A percentile compares a stretch with the other conserved stretches of the same genome.
phyloP scores from a whole-genome alignment of 2,113 vertebrate species.

The Leucopsar rothschildi region DNA sequence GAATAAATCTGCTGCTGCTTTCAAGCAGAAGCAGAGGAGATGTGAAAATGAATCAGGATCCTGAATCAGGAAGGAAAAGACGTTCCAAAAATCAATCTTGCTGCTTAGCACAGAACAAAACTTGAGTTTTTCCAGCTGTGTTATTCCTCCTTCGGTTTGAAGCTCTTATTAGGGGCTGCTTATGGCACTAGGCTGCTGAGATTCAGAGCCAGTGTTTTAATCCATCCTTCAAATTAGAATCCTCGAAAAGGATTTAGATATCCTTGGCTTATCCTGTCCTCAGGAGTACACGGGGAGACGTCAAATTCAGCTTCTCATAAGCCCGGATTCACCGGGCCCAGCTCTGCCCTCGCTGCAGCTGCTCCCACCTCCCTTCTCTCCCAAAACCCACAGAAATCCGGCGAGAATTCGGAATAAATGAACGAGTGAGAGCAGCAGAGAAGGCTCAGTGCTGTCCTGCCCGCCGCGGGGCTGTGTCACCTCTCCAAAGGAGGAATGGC shows the following conservation, averaged over 20 bases:
- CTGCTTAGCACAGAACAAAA: background rate
- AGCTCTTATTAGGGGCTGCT: background rate
- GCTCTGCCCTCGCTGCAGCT: background rate
- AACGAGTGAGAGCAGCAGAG: rapidly evolving
- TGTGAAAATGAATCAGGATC: background rate
- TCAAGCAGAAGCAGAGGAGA: background rate
- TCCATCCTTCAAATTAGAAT: background rate
- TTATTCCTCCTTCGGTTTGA: background rate
- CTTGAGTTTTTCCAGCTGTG: background rate
- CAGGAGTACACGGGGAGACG: background rate
- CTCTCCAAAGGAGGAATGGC: background rate
- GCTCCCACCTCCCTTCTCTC: background rate
- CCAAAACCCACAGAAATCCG: rapidly evolving
- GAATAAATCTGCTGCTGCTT: background rate
- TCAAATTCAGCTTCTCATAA: background rate
- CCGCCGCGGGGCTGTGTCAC: rapidly evolving
- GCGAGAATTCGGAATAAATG: background rate
- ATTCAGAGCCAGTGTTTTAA: background rate
- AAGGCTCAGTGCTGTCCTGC: rapidly evolving
- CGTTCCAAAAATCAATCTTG: background rate
- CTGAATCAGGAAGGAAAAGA: background rate
- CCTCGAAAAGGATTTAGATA: background rate
- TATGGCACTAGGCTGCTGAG: background rate
- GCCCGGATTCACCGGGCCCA: background rate
- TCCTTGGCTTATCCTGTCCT: background rate